Conservation (phyloP, 1,140 invertebrate genomes). For the Oncopeltus fasciatus region DNA sequence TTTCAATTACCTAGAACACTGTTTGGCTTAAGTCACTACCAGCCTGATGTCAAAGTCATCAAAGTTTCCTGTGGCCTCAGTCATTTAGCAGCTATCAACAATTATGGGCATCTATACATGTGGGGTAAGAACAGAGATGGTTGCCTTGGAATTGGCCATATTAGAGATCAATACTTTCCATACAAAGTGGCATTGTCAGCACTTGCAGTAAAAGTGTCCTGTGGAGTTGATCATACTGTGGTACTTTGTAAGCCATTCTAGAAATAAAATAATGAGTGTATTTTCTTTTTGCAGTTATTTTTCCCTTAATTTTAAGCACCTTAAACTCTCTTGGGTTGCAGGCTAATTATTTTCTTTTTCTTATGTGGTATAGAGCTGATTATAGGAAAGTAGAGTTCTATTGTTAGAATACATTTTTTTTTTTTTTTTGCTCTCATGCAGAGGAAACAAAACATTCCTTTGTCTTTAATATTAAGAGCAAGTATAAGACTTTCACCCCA, state of each 20-base stretch:
- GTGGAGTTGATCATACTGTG: slow-evolving; percentile 43
- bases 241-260: slow-evolving; percentile 30
- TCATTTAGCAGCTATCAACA: slow-evolving; percentile 67
- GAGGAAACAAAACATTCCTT: no score
- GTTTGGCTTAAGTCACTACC: slow-evolving; percentile 74
- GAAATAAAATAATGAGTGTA: slow-evolving; percentile 5
- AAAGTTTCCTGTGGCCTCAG: slow-evolving; percentile 58
- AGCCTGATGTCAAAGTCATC: slow-evolving; percentile 45
- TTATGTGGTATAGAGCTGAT: no score
- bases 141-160: slow-evolving; percentile 64
- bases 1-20: slow-evolving; percentile 57
- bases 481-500: no score
- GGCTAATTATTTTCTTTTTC: no score
- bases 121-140: slow-evolving; percentile 80
- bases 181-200: slow-evolving; percentile 50
- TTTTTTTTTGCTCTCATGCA: no score
- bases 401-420: no score
- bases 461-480: no score
- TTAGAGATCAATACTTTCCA: slow-evolving; percentile 75
- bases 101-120: slow-evolving; percentile 64
- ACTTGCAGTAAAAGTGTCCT: slow-evolving; percentile 32
- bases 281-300: no score
- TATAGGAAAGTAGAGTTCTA: no score
- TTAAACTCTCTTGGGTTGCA: no score
- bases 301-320: no score